A percentile compares a stretch with the other conserved stretches of the same genome.
phyloP scores from a whole-genome alignment of 2,113 vertebrate species.

The Lagopus leucura region DNA sequence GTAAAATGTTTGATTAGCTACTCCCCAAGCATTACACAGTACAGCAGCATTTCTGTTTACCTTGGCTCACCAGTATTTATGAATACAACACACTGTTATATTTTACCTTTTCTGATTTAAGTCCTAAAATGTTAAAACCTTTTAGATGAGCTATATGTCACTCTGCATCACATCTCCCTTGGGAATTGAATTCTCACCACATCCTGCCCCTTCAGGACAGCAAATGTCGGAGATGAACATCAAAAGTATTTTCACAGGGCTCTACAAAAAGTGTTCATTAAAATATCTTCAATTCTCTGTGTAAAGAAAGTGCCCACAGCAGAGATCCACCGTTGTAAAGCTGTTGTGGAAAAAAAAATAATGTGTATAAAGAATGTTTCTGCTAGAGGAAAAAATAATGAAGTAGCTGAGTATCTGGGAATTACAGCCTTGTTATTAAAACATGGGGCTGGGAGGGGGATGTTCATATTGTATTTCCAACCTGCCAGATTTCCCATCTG shows the following conservation, averaged over 20 bases:
- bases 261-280: neutral
- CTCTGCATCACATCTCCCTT: neutral
- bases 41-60: neutral
- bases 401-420: slow-evolving; percentile 37
- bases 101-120: neutral
- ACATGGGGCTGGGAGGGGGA: slow-evolving; percentile 18
- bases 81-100: neutral
- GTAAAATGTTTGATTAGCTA: neutral
- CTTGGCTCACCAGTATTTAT: neutral
- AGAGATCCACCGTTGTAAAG: neutral
- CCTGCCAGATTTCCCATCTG: neutral
- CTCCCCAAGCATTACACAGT: neutral
- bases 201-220: neutral
- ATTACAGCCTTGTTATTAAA: slow-evolving; percentile 36
- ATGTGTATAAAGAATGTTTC: neutral
- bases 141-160: neutral
- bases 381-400: slow-evolving; percentile 45
- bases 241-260: neutral
- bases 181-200: neutral
- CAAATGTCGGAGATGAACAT: neutral
- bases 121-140: neutral
- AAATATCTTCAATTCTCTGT: neutral
- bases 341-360: neutral
- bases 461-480: neutral
- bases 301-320: neutral